Percentiles rank a stretch among this genome's conserved stretches.
phyloP scores from a whole-genome alignment of 2,113 vertebrate species.

The Cryptotis parvus region DNA sequence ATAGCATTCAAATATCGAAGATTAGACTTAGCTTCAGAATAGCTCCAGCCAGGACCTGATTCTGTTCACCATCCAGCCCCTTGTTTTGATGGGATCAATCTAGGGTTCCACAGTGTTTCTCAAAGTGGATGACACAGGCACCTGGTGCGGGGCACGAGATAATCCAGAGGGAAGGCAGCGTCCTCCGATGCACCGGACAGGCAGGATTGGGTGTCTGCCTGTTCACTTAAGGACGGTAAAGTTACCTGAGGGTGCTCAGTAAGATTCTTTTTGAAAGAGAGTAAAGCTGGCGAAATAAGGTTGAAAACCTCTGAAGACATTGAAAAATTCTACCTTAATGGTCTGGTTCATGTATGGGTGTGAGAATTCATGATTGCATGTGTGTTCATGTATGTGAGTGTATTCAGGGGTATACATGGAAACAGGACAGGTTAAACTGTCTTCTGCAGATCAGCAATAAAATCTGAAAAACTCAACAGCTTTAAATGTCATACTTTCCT shows the following conservation, averaged over 20 bases:
- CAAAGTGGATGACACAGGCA: too few relatives aligned
- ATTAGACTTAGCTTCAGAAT: slow-evolving; percentile 10
- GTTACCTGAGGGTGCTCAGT: too few relatives aligned
- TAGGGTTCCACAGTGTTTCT: background rate
- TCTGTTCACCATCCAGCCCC: background rate
- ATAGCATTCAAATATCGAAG: background rate
- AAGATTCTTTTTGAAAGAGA: too few relatives aligned
- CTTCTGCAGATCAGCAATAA: background rate
- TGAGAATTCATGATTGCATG: background rate
- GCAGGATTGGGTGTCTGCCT: too few relatives aligned
- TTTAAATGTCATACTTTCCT: slow-evolving; percentile 10
- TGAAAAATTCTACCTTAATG: background rate
- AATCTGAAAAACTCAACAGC: background rate
- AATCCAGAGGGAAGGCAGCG: too few relatives aligned
- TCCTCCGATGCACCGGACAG: too few relatives aligned
- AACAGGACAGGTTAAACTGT: background rate
- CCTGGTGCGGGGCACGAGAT: too few relatives aligned
- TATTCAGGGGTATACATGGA: background rate
- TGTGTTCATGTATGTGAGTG: background rate
- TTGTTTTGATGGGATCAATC: background rate
- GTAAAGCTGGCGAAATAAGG: too few relatives aligned
- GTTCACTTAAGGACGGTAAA: too few relatives aligned
- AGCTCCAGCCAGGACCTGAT: background rate
- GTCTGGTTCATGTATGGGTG: background rate
- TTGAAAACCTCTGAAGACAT: too few relatives aligned